Base-by-base conservation (phyloP, 2,797 vertebrate species). In the Margarornis squamiger region DNA sequence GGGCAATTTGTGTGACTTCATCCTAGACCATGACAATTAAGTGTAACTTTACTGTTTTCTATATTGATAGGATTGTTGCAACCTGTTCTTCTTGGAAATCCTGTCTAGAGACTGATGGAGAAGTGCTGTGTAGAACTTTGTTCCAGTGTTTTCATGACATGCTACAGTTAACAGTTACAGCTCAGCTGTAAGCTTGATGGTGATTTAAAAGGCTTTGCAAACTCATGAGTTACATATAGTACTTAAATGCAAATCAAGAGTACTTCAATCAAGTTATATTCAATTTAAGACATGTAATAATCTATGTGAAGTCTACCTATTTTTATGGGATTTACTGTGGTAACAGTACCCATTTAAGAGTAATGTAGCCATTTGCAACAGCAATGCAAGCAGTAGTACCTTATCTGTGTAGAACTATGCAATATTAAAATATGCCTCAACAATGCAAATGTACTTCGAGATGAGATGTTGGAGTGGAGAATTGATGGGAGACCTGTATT, bases 31-130 rank as follows among this genome's bases (percentile, higher is more conserved):
- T 49, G 45, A 39, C 51, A 93, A 41, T 41, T 54, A 41, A 68
- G 34, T 34, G 18, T 95, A 67, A 93, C 72, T 46, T 88, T 27
- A 6, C 63, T 94, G 16, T 82, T 80, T 72, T 96, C 72, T 94
- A 0, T 91, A 24, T 57, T 87, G 52, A 23, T 91, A 99, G 99
- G 98, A 98, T 99, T 4, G 67, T 99, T 59, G 76, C 97, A 55
- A 97, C 96, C 48, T 98, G 99, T 91, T 95, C 98, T 12, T 97
- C 99, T 9, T 99, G 99, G 99, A 99, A 98, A 38, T 99, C 99
- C 5, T 98, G 97, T 93, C 98, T 90, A 17, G 98, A 99, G 88
- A 99, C 99, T 1, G 98, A 99, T 38, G 98, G 98, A 4, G 98
- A 98, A 70, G 93, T 98, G 9, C 97, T 99, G 10, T 98, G 98